Evolutionary conservation across 2,113 vertebrate genomes (phyloP).

Genomic region (Chaetodon trifascialis): DNA sequence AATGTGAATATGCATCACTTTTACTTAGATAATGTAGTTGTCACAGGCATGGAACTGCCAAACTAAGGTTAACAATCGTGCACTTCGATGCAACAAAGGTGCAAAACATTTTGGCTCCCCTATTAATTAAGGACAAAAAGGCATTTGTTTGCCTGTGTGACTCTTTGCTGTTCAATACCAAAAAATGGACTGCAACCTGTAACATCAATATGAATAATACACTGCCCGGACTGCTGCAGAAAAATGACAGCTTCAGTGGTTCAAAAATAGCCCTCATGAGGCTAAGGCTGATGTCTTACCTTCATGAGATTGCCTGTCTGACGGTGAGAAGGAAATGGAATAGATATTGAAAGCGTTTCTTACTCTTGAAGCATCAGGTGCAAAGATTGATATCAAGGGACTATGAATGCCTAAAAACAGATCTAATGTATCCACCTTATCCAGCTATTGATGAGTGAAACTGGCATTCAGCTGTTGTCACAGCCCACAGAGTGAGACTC

Average conservation of each 20-base stretch:
- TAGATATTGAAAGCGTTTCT: constrained; percentile 8
- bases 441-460: not conserved
- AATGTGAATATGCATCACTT: constrained; percentile 17
- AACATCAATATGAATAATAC: constrained; percentile 19
- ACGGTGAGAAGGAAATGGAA: constrained; percentile 27
- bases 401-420: constrained; percentile 16
- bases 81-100: constrained; percentile 10
- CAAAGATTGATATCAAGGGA: not conserved
- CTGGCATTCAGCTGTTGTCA: not conserved
- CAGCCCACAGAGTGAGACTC: constrained; percentile 1
- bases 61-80: not conserved
- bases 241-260: not conserved
- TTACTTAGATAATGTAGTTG: constrained; percentile 6
- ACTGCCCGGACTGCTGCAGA: not conserved
- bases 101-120: constrained; percentile 5
- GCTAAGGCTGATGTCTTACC: not conserved
- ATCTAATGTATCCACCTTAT: constrained; percentile 12
- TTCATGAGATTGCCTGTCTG: constrained; percentile 7
- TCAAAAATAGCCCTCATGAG: constrained; percentile 1
- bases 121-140: constrained; percentile 24
- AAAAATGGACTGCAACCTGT: constrained; percentile 42
- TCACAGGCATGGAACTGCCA: not conserved
- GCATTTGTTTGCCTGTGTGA: constrained; percentile 25
- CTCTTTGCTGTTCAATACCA: constrained; percentile 46
- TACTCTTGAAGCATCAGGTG: constrained; percentile 19